Percentiles rank a stretch among this genome's conserved stretches.
Conservation (phyloP, 2,888 invertebrate species). For the Synanthedon formicaeformis region DNA sequence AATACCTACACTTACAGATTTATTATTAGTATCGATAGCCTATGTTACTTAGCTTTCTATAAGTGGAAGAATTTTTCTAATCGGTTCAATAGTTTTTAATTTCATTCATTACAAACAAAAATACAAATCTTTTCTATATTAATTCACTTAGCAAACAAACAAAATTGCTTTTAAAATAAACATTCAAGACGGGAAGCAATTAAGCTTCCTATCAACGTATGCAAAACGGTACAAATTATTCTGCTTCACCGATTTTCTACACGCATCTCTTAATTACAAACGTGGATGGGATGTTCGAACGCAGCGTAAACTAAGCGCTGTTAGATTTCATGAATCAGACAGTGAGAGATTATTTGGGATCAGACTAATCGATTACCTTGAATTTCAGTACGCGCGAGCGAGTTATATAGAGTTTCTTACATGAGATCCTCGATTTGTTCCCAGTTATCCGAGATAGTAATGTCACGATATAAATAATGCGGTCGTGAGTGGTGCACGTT, state of each 20-base stretch:
- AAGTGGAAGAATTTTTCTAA: too few relatives aligned
- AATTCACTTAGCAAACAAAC: background rate
- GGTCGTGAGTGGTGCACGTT: constrained; percentile 29
- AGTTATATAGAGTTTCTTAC: constrained; percentile 20
- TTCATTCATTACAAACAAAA: too few relatives aligned
- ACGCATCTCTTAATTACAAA: constrained; percentile 17
- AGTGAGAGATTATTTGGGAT: constrained; percentile 22
- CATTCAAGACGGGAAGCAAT: constrained; percentile 35
- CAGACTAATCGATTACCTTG: constrained; percentile 32
- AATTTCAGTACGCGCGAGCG: constrained; percentile 18
- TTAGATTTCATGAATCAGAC: constrained; percentile 16
- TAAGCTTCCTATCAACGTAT: constrained; percentile 30
- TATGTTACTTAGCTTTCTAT: too few relatives aligned
- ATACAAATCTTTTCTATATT: too few relatives aligned
- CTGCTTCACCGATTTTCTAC: constrained; percentile 31
- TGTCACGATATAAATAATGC: constrained; percentile 32
- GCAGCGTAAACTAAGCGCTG: background rate
- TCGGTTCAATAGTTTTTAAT: too few relatives aligned
- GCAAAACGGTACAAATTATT: constrained; percentile 36
- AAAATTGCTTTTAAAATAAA: constrained; percentile 17
- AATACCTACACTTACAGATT: too few relatives aligned
- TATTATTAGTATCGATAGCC: too few relatives aligned
- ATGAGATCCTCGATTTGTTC: constrained; percentile 33
- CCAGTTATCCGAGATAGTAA: constrained; percentile 27
- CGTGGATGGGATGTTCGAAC: background rate